Conservation (phyloP, 2,113 vertebrate genomes). For the Eurypyga helias region DNA sequence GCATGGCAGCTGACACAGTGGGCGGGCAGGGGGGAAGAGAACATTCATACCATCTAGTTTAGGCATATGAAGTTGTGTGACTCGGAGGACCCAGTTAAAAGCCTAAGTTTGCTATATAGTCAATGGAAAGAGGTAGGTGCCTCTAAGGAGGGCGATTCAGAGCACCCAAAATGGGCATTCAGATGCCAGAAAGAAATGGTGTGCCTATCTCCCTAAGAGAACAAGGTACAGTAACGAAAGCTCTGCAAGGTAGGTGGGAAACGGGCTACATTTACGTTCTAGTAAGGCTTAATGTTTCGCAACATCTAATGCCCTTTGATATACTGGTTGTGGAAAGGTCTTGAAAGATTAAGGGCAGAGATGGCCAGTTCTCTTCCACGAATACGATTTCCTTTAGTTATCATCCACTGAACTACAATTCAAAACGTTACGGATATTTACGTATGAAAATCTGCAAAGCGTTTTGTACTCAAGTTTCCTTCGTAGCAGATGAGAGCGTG, state of each 20-base stretch:
- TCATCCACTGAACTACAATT: slow-evolving; percentile 15
- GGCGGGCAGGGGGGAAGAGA: slow-evolving; percentile 1
- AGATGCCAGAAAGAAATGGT: slow-evolving; percentile 35
- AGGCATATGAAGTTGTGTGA: slow-evolving; percentile 42
- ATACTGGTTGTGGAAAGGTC: background rate
- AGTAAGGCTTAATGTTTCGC: slow-evolving; percentile 48
- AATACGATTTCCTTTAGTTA: background rate
- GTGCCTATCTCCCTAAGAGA: slow-evolving; percentile 55
- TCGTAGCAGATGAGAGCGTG: slow-evolving; percentile 52
- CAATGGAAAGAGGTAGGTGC: slow-evolving; percentile 69
- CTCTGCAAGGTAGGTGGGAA: slow-evolving; percentile 29
- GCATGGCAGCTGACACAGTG: background rate
- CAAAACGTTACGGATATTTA: slow-evolving; percentile 4
- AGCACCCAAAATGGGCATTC: slow-evolving; percentile 58
- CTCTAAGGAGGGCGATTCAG: slow-evolving; percentile 38
- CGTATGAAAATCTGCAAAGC: slow-evolving; percentile 34
- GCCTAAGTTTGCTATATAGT: slow-evolving; percentile 34
- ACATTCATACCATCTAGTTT: slow-evolving; percentile 66
- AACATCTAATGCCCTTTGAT: slow-evolving; percentile 42
- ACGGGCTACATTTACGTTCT: slow-evolving; percentile 6
- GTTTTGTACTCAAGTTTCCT: slow-evolving; percentile 28
- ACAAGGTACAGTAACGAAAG: slow-evolving; percentile 5
- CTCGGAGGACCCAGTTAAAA: background rate
- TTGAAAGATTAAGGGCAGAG: slow-evolving; percentile 60
- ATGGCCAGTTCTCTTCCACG: slow-evolving; percentile 39